Base-by-base conservation (phyloP, 1,140 invertebrate species). In the Apolygus lucorum region DNA sequence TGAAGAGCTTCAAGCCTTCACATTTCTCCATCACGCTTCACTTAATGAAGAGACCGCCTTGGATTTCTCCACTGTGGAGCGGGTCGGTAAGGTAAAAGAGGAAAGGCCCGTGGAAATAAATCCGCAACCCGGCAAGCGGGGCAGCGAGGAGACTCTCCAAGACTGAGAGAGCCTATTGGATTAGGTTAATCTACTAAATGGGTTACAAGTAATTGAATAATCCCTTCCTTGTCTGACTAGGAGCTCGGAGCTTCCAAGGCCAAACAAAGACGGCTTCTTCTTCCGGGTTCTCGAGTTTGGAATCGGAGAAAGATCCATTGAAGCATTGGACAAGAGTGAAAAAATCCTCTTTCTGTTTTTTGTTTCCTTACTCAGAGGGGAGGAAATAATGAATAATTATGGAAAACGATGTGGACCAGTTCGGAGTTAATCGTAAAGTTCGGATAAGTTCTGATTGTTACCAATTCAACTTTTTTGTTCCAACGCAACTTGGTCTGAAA, bases 161-260 rank as follows among this genome's bases (percentile, higher is more conserved):
- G 34, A 42, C 34, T 42, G 34, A 42, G 34, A 42, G 34, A 4
- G 54, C 22, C 54, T 59, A 59, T 59, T 59, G 54, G 22, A 59
- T 59, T 59, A 59, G 54, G 54, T 59, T 59, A 59, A 59, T 59
- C 54, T 59, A 59, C 54, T 59, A 59, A 59, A 59, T 59, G 54
- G 54, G 54, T 59, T 59, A 59, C 54, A 59, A 59, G 54, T 59
- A 59, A 59, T 59, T 59, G 54, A 59, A 59, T 59, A 59, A 59
- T 59, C 54, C 54, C 54, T 59, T 59, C 13, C 54, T 24, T 11
- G 11, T 24, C 54, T 59, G 11, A 13, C 54, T 59, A 4, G 13
- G 54, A 11, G 8, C 4, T 22, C 54, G 8, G 8, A 11, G 8
- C 22, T 4, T 59, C 54, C 11, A 59, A 59, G 54, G 54, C 11